Conservation (phyloP, 2,113 vertebrate genomes). For the Nerophis ophidion region DNA sequence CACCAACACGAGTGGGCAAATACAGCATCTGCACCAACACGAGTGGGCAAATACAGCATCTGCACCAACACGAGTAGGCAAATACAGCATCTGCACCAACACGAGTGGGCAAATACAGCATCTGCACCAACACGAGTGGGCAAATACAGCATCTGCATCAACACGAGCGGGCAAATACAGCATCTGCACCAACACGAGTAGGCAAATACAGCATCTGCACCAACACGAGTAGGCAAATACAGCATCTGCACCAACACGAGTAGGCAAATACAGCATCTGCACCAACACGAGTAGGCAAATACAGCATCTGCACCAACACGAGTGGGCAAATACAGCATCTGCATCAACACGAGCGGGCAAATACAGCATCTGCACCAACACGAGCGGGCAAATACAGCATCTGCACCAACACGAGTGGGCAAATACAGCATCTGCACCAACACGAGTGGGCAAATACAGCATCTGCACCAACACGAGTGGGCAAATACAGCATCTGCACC, state of each 20-base stretch:
- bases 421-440: background rate
- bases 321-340: background rate
- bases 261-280: background rate
- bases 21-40: background rate
- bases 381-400: background rate
- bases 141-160: background rate
- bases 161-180: background rate
- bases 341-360: background rate
- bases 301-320: background rate
- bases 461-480: too few relatives aligned
- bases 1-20: background rate
- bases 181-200: too few relatives aligned
- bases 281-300: background rate
- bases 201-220: background rate
- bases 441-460: background rate
- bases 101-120: background rate
- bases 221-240: background rate
- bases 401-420: background rate
- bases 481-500: background rate
- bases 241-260: background rate
- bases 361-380: background rate
- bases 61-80: background rate
- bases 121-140: background rate
- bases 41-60: background rate
- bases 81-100: background rate